Percentiles rank a stretch among this genome's conserved stretches.
Evolutionary conservation across 2,797 vertebrate genomes (phyloP).

Genomic region (Acanthopagrus latus): DNA sequence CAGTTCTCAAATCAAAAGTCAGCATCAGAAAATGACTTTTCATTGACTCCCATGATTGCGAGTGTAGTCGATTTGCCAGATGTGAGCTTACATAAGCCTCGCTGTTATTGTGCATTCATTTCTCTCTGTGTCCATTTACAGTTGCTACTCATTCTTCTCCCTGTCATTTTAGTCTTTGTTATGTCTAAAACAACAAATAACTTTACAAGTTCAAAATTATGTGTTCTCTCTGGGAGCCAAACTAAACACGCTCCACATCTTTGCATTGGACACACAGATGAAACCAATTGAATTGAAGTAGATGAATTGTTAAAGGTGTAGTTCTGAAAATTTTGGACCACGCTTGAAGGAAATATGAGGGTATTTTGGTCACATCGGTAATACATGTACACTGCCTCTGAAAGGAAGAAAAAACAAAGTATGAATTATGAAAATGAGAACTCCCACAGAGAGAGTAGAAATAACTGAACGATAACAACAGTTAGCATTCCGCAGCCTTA

Average conservation of each 20-base stretch:
- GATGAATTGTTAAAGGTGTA: neutral
- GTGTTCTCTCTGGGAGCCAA: neutral
- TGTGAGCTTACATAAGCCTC: constrained; percentile 19
- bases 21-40: constrained; percentile 11
- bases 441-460: neutral
- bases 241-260: neutral
- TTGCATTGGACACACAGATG: neutral
- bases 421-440: neutral
- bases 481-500: neutral
- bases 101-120: constrained; percentile 1
- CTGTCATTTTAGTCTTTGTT: neutral
- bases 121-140: neutral
- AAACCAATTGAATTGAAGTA: neutral
- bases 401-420: neutral
- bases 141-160: neutral
- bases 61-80: constrained; percentile 22
- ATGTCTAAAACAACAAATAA: neutral
- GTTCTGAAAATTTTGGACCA: neutral
- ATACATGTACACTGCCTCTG: neutral
- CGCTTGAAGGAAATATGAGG: too few species aligned
- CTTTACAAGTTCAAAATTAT: neutral
- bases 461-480: too few species aligned
- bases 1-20: neutral
- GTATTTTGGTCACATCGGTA: neutral
- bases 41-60: constrained; percentile 12